Base-by-base conservation (phyloP, 92 coral and sea anemone species). In the Palythoa grandiflora region DNA sequence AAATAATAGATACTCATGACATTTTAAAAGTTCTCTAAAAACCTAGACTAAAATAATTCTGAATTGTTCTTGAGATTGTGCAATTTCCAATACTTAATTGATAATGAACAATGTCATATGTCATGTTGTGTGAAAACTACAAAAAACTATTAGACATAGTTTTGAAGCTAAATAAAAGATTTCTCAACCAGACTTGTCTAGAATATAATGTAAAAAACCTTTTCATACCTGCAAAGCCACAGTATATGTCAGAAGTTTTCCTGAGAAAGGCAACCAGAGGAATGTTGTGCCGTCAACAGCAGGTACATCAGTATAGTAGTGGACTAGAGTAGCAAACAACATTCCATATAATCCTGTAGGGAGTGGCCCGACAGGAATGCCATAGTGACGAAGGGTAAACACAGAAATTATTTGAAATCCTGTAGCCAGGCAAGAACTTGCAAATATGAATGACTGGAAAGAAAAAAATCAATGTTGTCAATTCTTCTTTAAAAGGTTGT, bases 281-380 rank as follows among this genome's bases (percentile, higher is more conserved):
- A 94, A 87, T 0, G 89, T 88, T 6, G 91, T 83, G 28, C 97
- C 92, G 71, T 89, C 92, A 53, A 91, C 80, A 1, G 96, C 77
- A 15, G 98, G 99, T 13, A 95, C 80, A 73, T 94, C 95, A 65
- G 80, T 84, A 86, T 83, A 97, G 89, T 95, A 97, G 68, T 92
- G 94, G 16, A 97, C 94, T 36, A 94, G 94, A 52, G 89, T 75
- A 38, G 98, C 95, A 95, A 88, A 97, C 21, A 97, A 80, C 88
- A 97, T 53, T 20, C 97, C 96, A 87, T 92, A 96, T 94, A 93
- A 91, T 85, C 98, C 99, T 44, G 98, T 88, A 1, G 99, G 99
- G 19, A 96, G 80, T 3, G 89, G 87, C 11, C 87, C 93, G 51
- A 93, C 79, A 2, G 89, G 94, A 79, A 95, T 75, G 40, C 92